A percentile compares a stretch with the other conserved stretches of the same genome.
phyloP scores from a whole-genome alignment of 2,888 invertebrate species.

The Acanthosepion pharaonis region DNA sequence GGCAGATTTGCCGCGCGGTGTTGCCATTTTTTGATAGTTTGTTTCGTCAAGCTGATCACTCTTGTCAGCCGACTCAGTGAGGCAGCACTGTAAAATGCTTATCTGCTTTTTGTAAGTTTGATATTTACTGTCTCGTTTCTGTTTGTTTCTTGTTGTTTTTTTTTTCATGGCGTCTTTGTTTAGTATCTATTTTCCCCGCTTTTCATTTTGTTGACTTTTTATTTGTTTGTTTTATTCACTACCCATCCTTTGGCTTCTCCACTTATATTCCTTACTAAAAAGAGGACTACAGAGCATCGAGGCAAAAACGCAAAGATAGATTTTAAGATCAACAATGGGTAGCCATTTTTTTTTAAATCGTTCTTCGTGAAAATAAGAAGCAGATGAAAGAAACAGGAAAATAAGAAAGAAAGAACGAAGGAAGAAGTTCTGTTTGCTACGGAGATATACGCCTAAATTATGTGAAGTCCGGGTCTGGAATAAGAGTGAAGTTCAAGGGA shows the following conservation, averaged over 20 bases:
- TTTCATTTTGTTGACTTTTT: not conserved
- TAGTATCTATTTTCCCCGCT: not conserved
- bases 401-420: too few species aligned
- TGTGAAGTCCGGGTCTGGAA: not conserved
- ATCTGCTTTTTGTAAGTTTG: not conserved
- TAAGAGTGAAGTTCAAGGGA: not conserved
- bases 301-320: not conserved
- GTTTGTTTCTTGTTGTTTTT: not conserved
- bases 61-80: not conserved
- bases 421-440: too few species aligned
- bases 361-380: not conserved
- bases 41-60: not conserved
- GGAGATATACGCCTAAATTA: too few species aligned
- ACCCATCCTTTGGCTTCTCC: not conserved
- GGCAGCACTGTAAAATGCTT: not conserved
- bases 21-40: slow-evolving; percentile 8
- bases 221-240: not conserved
- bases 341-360: not conserved
- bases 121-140: not conserved
- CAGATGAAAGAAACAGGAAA: not conserved
- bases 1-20: not conserved
- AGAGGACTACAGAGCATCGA: not conserved
- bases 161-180: not conserved
- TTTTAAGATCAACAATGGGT: not conserved
- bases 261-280: not conserved